A percentile compares a stretch with the other conserved stretches of the same genome.
These are phyloP conservation scores for Lasioglossum baleicum DNA, from an alignment of 1,140 invertebrate species.

Conservation along the genomic window DNA sequence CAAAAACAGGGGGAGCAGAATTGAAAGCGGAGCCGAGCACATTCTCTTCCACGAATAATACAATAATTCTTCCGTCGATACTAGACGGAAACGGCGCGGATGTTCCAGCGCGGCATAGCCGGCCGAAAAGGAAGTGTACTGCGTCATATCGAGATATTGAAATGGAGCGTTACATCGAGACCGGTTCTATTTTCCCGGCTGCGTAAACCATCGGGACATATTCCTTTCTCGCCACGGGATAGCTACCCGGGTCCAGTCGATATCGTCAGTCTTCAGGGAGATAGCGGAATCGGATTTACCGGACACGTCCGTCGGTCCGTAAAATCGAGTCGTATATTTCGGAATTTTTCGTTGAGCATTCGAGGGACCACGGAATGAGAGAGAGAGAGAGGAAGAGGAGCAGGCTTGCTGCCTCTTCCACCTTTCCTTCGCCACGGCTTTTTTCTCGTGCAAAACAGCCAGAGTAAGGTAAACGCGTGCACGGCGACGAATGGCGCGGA, in stretches of 20 bases:
- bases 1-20: conserved; percentile 1
- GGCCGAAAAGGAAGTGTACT: conserved; percentile 6
- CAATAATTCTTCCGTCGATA: conserved; percentile 37
- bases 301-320: conserved; percentile 50
- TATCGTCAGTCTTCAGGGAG: conserved; percentile 54
- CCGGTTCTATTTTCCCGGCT: conserved; percentile 29
- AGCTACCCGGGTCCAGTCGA: conserved; percentile 28
- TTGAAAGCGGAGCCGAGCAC: conserved; percentile 2
- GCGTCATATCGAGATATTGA: conserved; percentile 46
- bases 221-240: conserved; percentile 27
- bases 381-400: too few relatives aligned
- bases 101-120: not conserved
- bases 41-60: conserved; percentile 28
- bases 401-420: too few relatives aligned
- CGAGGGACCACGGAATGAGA: not conserved
- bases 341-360: conserved; percentile 45
- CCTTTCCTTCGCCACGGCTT: not conserved
- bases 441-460: not conserved
- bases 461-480: not conserved
- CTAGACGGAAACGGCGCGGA: conserved; percentile 4
- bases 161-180: conserved; percentile 44
- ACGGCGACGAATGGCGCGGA: not conserved
- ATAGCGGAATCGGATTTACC: conserved; percentile 53
- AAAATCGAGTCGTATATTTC: conserved; percentile 62
- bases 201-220: conserved; percentile 37